phyloP scores from a whole-genome alignment of 1,140 invertebrate species.

The Drosophila ohnishii region DNA sequence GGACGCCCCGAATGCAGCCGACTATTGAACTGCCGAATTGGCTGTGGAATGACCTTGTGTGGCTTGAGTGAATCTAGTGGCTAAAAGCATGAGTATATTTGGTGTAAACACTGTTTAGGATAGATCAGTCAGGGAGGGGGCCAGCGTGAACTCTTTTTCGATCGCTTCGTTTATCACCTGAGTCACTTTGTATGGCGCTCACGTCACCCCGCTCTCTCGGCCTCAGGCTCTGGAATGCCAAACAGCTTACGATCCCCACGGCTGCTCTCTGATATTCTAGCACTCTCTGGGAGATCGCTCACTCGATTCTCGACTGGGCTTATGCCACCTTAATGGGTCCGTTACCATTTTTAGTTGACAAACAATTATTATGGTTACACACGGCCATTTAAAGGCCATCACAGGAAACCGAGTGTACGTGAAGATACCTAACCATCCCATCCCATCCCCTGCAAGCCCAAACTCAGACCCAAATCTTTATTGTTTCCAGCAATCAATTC shows the following conservation, averaged over 20 bases:
- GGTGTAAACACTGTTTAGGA: conserved; percentile 68
- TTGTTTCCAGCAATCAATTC: conserved; percentile 65
- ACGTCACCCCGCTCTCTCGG: conserved; percentile 51
- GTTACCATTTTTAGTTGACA: conserved; percentile 72
- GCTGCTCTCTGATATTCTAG: conserved; percentile 12
- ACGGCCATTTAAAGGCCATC: conserved; percentile 60
- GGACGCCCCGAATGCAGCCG: conserved; percentile 24
- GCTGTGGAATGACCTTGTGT: conserved; percentile 45
- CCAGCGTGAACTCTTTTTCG: conserved; percentile 29
- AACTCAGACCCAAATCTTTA: conserved; percentile 1
- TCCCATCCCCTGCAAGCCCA: not conserved
- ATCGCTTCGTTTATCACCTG: conserved; percentile 74
- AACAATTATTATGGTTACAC: conserved; percentile 71
- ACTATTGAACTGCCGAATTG: conserved; percentile 20
- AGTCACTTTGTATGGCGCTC: conserved; percentile 72
- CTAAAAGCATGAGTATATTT: conserved; percentile 35
- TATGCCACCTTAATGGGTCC: conserved; percentile 40
- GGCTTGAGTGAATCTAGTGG: conserved; percentile 35
- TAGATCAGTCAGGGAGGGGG: conserved; percentile 23
- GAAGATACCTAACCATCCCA: conserved; percentile 16
- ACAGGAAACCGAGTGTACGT: conserved; percentile 68
- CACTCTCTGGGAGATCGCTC: conserved; percentile 6
- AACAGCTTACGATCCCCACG: conserved; percentile 35
- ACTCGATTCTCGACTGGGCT: conserved; percentile 16
- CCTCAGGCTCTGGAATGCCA: conserved; percentile 60